Evolutionary conservation across 2,113 vertebrate species (phyloP).

Genomic region (Ceyx margarethae): DNA sequence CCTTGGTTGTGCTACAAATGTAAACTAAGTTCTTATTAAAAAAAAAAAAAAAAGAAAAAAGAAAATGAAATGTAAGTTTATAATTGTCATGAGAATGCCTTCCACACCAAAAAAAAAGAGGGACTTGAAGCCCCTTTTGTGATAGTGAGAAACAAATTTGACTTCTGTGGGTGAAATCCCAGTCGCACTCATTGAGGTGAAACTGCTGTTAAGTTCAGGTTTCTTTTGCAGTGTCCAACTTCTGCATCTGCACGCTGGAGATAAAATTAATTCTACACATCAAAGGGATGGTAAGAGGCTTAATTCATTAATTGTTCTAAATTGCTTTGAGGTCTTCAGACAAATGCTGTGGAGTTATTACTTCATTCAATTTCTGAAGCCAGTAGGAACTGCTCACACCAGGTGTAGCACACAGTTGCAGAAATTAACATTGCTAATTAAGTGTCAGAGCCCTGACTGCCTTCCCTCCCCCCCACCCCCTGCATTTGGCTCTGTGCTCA

Average conservation of each 20-base stretch:
- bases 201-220: neutral
- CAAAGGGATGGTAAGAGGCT: slow-evolving; percentile 9
- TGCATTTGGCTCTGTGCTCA: neutral
- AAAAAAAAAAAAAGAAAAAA: neutral
- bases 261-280: slow-evolving; percentile 47
- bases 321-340: slow-evolving; percentile 14
- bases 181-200: slow-evolving; percentile 3
- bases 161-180: slow-evolving; percentile 1
- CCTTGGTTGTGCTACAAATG: neutral
- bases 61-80: neutral
- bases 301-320: slow-evolving; percentile 30
- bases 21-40: neutral
- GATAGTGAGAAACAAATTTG: neutral
- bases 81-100: neutral
- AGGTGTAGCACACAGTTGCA: neutral
- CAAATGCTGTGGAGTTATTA: neutral
- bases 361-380: slow-evolving; percentile 9
- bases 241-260: slow-evolving; percentile 33
- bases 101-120: neutral
- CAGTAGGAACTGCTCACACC: neutral
- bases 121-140: neutral
- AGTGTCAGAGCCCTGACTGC: neutral
- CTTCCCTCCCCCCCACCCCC: neutral
- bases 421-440: slow-evolving; percentile 29
- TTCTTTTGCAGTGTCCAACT: neutral